These are phyloP conservation scores for Aphrocallistes beatrix DNA, from an alignment of 37 sponge, comb jelly and placozoan genomes.

Conservation along the genomic window DNA sequence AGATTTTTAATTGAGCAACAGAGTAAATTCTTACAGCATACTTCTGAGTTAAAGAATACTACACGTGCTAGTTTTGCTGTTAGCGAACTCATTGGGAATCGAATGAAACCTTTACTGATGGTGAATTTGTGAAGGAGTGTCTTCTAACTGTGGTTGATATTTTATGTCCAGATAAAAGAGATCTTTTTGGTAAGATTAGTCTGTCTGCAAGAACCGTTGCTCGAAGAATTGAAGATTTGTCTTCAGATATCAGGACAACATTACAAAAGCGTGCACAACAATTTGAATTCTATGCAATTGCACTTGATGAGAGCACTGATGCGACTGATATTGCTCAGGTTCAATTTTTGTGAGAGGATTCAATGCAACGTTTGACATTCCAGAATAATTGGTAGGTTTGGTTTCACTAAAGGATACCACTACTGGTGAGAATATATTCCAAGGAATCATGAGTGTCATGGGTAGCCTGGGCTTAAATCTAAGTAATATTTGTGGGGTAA, in stretches of 20 bases:
- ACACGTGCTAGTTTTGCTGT: not conserved
- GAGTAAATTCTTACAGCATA: not conserved
- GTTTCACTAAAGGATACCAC: not conserved
- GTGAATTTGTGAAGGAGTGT: slow-evolving; percentile 16
- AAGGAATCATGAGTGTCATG: not conserved
- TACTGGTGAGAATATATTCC: not conserved
- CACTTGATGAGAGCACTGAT: slow-evolving; percentile 11
- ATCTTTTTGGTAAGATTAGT: not conserved
- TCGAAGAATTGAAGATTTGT: slow-evolving; percentile 15
- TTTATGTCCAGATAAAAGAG: not conserved
- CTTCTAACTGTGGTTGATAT: not conserved
- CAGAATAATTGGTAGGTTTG: not conserved
- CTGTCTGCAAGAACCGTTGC: slow-evolving; percentile 12
- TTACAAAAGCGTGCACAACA: not conserved
- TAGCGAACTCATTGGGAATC: not conserved
- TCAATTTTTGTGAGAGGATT: not conserved
- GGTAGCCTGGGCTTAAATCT: not conserved
- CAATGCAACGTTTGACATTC: not conserved
- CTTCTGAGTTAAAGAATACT: not conserved
- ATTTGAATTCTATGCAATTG: slow-evolving; percentile 12
- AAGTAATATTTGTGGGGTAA: not conserved
- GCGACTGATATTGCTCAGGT: not conserved
- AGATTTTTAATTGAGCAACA: not conserved
- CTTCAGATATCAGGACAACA: not conserved
- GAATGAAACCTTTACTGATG: slow-evolving; percentile 1